These are phyloP conservation scores for Agrilus cyanescens DNA, from an alignment of 2,888 invertebrate genomes.

Conservation along the genomic window DNA sequence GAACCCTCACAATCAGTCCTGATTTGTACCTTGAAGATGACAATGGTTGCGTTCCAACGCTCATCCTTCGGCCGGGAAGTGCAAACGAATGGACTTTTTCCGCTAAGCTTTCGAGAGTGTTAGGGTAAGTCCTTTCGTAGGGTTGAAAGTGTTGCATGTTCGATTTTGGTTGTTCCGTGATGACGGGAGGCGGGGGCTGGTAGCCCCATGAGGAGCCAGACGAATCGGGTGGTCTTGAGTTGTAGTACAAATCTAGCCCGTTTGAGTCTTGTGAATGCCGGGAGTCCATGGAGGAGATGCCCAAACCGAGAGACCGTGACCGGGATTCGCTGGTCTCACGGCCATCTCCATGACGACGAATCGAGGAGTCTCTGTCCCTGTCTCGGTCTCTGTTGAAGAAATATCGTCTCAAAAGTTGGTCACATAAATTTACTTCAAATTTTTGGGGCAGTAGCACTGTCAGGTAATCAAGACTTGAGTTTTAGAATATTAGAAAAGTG, in stretches of 20 bases:
- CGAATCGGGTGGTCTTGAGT: slow-evolving; percentile 56
- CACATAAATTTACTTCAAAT: too few species aligned
- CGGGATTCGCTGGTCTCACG: slow-evolving; percentile 68
- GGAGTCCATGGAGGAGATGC: slow-evolving; percentile 52
- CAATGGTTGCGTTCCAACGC: slow-evolving; percentile 50
- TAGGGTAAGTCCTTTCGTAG: slow-evolving; percentile 75
- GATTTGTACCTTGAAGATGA: slow-evolving; percentile 18
- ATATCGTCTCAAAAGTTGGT: too few species aligned
- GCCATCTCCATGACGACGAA: slow-evolving; percentile 59
- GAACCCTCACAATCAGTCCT: too few species aligned
- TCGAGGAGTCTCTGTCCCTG: slow-evolving; percentile 29
- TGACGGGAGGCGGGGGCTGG: slow-evolving; percentile 78
- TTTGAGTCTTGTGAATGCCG: slow-evolving; percentile 45
- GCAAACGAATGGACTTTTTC: slow-evolving; percentile 84
- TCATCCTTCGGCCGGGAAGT: slow-evolving; percentile 48
- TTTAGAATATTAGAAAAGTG: too few species aligned
- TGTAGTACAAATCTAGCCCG: slow-evolving; percentile 71
- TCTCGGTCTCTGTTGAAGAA: too few species aligned
- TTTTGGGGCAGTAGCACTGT: too few species aligned
- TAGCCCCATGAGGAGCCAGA: slow-evolving; percentile 51
- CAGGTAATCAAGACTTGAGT: too few species aligned
- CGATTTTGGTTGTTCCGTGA: slow-evolving; percentile 82
- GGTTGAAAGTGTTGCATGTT: slow-evolving; percentile 72
- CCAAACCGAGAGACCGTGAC: slow-evolving; percentile 55
- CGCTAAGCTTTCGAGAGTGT: slow-evolving; percentile 81